Evolutionary conservation across 1,140 invertebrate genomes (phyloP), one percentile per base, ranked within the genome.

Genomic region (Cotesia chilonis): DNA sequence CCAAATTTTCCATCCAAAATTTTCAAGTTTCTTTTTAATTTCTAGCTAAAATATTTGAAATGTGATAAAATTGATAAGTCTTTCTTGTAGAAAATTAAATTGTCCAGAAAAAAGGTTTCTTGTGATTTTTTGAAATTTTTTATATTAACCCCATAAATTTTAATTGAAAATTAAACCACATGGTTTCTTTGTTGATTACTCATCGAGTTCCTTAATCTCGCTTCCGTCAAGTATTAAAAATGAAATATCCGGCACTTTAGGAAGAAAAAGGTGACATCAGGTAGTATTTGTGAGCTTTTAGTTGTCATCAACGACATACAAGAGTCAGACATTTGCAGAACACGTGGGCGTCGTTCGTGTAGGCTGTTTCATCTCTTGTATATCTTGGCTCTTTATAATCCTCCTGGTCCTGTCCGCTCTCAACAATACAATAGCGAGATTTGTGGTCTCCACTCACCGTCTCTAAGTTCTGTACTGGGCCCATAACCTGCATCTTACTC

Each of bases 391-490:
- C 55, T 69, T 14, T 38, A 37, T 66, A 14, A 37, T 4, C 28
- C 28, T 47, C 36, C 41, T 63, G 51, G 38, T 51, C 37, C 47
- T 54, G n/a, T 9, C 12, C 59, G 36, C 51, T 14, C 17, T n/a
- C 7, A 74, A 74, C 73, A 74, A 74, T 74, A 74, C 70, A 74
- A 74, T 74, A 74, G 73, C 66, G 38, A 74, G 73, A 74, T 74
- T 74, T 74, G 73, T 74, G 69, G 60, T 65, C 41, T 59, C 57
- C 9, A 59, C 57, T 59, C 17, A 59, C 4, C 17, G 57, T 59
- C 57, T 28, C 57, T 51, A 55, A 41, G 55, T 14, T 59, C 17
- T 60, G 68, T 69, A 36, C 28, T 28, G 28, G 20, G 37, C 14
- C 38, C 37, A 64, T 38, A 20, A 38, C 41, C 35, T 69, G 47